Base-by-base conservation (phyloP, 2,888 invertebrate species). In the Dione vanillae region DNA sequence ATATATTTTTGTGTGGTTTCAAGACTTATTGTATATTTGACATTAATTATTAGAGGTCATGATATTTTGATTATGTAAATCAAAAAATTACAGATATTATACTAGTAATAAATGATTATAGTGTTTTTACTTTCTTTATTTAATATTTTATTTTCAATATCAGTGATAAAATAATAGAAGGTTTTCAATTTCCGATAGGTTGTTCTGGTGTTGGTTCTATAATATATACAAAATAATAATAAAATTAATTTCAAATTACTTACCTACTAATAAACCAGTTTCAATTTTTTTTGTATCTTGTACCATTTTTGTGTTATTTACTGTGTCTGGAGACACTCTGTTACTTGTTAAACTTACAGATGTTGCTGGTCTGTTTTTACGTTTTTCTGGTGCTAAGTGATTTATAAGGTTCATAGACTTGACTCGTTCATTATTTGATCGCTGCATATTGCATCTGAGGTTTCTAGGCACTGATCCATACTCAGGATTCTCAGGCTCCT, bases 341-440 rank as follows among this genome's bases (percentile, higher is more conserved):
- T n/a, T 47, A 20, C 69, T 64, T 69, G 78, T 74, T 67, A 74
- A 68, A 49, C 74, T 77, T 27, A 77, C 77, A 72, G 81, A 75
- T 65, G 79, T 79, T 73, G 80, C 78, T 65, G 80, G 82, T 83
- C 84, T 93, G 75, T 82, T 83, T 41, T 85, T 81, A 77, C 87
- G 83, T 72, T 84, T 81, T 27, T 93, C 91, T 74, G 92, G 88
- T 56, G 92, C 87, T 69, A 95, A 82, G 78, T 95, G 95, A 70
- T 94, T 91, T 70, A 95, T 82, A 49, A 94, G 88, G 84, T 95
- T 95, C 7, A 92, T 86, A 80, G 95, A 95, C 82, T 95, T 95
- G 77, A 94, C 90, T 77, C 95, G 88, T 74, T 92, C 94, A 80
- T 85, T 81, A 70, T 85, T 78, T 62, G 86, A 74, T 68, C 85